Evolutionary conservation across 2,888 invertebrate genomes (phyloP), one percentile per base, ranked within the genome.

Genomic region (Melieria omissa): DNA sequence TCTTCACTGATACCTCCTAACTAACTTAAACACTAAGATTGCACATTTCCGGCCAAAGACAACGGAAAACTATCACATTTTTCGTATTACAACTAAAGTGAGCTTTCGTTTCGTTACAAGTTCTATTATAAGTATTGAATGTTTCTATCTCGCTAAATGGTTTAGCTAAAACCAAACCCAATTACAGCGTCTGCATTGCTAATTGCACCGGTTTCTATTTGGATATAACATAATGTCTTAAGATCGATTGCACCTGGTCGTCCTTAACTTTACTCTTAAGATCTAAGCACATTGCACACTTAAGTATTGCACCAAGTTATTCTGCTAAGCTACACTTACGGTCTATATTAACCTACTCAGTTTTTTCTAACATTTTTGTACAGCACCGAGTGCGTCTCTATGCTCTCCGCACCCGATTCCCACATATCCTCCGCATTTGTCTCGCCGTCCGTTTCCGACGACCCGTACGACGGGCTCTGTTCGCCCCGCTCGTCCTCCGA

Each of bases 301-400:
- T 63, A 16, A 55, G 41, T 64, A 67, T 65, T 71, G 71, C 69
- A 71, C 71, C 54, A 16, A 45, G 10, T 54, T 55, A 9, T 14
- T 65, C 4, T n/a, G 8, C n/a, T 1, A 9, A 10, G 3, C 54
- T 54, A n/a, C 14, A 42, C 16, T n/a, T 10, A 5, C 4, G 45
- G 5, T 0, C 12, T 10, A 16, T 12, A 52, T 29, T 16, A 10
- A 8, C 5, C 16, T n/a, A 29, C 10, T 72, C 47, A 84, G 72
- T 78, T 83, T 76, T 90, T 91, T 73, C 91, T 88, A 80, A 92
- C 92, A 84, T 91, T 93, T 63, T 93, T 94, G 80, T 94, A 95
- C 83, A 94, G 93, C 55, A 95, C 95, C 4, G 95, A 95, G 87
- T 95, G 94, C 0, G 95, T 95, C 81, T 94, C 95, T 45, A 95